Conservation (phyloP, 2,888 invertebrate genomes). For the Argyresthia albistria region DNA sequence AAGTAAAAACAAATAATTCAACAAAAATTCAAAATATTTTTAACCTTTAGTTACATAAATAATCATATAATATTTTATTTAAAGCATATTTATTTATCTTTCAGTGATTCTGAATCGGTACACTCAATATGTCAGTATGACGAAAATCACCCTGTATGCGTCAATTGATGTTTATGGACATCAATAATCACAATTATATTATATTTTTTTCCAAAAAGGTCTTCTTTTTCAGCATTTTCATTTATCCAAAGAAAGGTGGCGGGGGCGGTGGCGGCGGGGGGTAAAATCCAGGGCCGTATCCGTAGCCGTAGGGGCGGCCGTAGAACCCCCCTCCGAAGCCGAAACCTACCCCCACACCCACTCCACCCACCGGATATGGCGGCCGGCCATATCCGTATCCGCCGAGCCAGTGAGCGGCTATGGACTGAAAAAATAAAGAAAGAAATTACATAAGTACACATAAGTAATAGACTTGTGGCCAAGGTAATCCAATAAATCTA, state of each 20-base stretch:
- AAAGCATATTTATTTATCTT: too few species aligned
- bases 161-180: background rate
- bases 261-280: conserved; percentile 20
- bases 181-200: background rate
- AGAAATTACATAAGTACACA: too few species aligned
- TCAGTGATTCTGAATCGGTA: too few species aligned
- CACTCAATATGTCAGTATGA: too few species aligned
- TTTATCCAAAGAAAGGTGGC: conserved; percentile 17
- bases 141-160: background rate
- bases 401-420: background rate
- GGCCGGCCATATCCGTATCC: conserved; percentile 13
- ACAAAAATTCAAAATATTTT: too few species aligned
- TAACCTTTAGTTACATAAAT: too few species aligned
- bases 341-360: background rate
- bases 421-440: background rate
- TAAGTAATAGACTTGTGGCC: too few species aligned
- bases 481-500: too few species aligned
- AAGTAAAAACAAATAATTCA: too few species aligned
- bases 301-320: conserved; percentile 10
- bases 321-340: conserved; percentile 12
- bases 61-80: too few species aligned
- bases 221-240: background rate
- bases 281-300: conserved; percentile 13
- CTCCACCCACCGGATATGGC: background rate
- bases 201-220: background rate